A percentile compares a stretch with the other conserved stretches of the same genome.
Evolutionary conservation across 92 coral and sea anemone genomes (phyloP).

Genomic region (Actinostola sp.): DNA sequence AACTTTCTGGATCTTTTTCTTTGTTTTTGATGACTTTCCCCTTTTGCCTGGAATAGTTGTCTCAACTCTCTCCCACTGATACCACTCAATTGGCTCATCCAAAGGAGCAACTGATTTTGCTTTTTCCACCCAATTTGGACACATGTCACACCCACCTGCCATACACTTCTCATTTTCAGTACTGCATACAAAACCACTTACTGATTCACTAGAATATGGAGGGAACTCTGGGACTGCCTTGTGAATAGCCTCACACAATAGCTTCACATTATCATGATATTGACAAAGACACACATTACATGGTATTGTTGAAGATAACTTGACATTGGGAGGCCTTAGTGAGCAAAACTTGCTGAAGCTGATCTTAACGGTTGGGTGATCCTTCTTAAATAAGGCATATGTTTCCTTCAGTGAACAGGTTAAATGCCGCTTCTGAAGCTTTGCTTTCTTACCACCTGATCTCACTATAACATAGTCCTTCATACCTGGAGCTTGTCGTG

Average conservation of each 20-base stretch:
- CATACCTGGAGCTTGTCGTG: slow-evolving; percentile 40
- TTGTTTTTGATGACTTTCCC: slow-evolving; percentile 14
- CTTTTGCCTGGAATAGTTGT: too few species aligned
- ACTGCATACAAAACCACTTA: slow-evolving; percentile 34
- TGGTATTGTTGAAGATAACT: slow-evolving; percentile 37
- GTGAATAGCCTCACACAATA: slow-evolving; percentile 48
- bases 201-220: slow-evolving; percentile 27
- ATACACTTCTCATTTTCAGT: slow-evolving; percentile 21
- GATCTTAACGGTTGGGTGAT: slow-evolving; percentile 27
- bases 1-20: slow-evolving; percentile 30
- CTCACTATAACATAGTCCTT: slow-evolving; percentile 40
- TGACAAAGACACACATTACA: slow-evolving; percentile 53
- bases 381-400: slow-evolving; percentile 26
- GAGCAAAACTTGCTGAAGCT: slow-evolving; percentile 43
- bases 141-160: slow-evolving; percentile 20
- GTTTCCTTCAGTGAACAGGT: slow-evolving; percentile 19
- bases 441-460: slow-evolving; percentile 26
- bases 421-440: slow-evolving; percentile 33
- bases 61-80: slow-evolving; percentile 38
- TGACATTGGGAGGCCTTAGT: slow-evolving; percentile 37
- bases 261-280: slow-evolving; percentile 44
- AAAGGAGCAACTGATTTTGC: slow-evolving; percentile 14
- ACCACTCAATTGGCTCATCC: slow-evolving; percentile 43
- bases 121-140: slow-evolving; percentile 30
- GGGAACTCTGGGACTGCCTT: slow-evolving; percentile 43